These are phyloP conservation scores for Scaptomyza graminum DNA, from an alignment of 1,140 invertebrate species.

Conservation along the genomic window DNA sequence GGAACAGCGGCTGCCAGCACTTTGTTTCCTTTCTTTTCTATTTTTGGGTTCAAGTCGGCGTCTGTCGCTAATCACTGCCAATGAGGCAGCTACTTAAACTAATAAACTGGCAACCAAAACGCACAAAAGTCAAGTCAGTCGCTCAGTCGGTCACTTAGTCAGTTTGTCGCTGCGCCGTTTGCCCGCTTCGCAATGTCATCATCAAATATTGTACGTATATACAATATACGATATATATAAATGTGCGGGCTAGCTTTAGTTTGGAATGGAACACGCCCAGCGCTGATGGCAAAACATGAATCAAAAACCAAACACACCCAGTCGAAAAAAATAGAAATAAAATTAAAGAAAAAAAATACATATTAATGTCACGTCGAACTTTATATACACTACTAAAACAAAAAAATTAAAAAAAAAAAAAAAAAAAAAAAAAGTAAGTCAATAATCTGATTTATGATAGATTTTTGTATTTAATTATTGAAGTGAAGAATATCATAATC, in stretches of 20 bases:
- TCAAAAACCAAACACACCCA: slow-evolving; percentile 77
- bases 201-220: slow-evolving; percentile 44
- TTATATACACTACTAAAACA: neutral
- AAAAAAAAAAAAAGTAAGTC: too few relatives aligned
- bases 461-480: too few relatives aligned
- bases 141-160: slow-evolving; percentile 3
- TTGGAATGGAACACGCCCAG: slow-evolving; percentile 67
- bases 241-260: slow-evolving; percentile 13
- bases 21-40: slow-evolving; percentile 3
- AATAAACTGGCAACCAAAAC: slow-evolving; percentile 59
- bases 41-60: neutral
- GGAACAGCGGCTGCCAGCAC: slow-evolving; percentile 55
- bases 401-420: too few relatives aligned
- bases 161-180: neutral
- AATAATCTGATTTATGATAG: too few relatives aligned
- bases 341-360: slow-evolving; percentile 8
- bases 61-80: slow-evolving; percentile 69
- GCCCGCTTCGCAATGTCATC: slow-evolving; percentile 68
- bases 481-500: too few relatives aligned
- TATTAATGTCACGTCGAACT: neutral
- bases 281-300: slow-evolving; percentile 72
- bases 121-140: neutral
- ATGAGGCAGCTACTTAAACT: slow-evolving; percentile 74
- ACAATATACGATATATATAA: slow-evolving; percentile 4
- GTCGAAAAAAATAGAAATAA: slow-evolving; percentile 4